Base-by-base conservation (phyloP, 1,140 invertebrate genomes). In the Manduca sexta region DNA sequence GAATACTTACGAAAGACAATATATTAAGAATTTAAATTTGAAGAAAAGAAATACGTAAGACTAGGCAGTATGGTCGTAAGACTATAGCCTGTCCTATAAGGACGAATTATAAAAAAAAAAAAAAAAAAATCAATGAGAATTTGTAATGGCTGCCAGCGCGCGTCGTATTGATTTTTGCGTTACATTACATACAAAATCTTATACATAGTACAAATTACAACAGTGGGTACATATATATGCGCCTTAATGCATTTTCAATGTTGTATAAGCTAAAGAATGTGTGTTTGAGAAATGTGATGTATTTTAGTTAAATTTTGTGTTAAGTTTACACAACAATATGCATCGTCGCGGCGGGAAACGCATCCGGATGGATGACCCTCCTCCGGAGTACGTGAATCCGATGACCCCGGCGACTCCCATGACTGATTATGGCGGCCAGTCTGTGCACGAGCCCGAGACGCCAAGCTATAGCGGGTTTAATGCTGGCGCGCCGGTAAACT, bases 291-390 rank as follows among this genome's bases (percentile, higher is more conserved):
- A 10, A 21, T 41, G 2, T 18, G 1, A 17, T 16, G 33, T 17
- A n/a, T 26, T 21, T 45, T 26, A 8, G n/a, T n/a, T 26, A 7
- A 3, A 8, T 26, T 26, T 26, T 26, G 8, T 5, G 21, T 26
- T 26, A 26, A 26, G 21, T 26, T 26, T 26, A 26, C 21, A n/a
- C 21, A 26, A 26, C 43, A 87, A 76, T 70, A 94, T 95, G 93
- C 91, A 93, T 76, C 89, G 93, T 55, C 88, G 93, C 51, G 93
- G 93, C 60, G 95, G 94, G 40, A 96, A 96, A 86, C 89, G 94
- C 45, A 96, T 96, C 68, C 92, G 94, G 34, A 95, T 97, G 93
- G 94, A 96, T 86, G 94, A 96, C 84, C 94, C 94, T 45, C 93
- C 94, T 40, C 93, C 92, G 14, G 93, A 95, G 72, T 95, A 95